Base-by-base conservation (phyloP, 2,113 vertebrate species). In the Pollimyrus isidori region DNA sequence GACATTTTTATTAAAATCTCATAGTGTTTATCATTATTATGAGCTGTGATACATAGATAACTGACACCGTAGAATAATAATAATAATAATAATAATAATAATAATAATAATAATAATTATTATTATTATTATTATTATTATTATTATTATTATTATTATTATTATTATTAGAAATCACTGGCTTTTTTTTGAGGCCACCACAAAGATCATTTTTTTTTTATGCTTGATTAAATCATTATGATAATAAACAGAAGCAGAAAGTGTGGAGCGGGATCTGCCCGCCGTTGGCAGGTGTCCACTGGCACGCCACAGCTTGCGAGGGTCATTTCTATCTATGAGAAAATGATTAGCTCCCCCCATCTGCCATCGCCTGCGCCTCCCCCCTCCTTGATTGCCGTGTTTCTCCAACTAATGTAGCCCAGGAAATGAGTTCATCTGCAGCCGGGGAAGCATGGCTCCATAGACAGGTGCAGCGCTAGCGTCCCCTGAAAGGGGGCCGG, bases 271-370 rank as follows among this genome's bases (percentile, higher is more conserved):
- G 76, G 45, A 82, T 87, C 89, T 89, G 87, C 89, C 87, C 90
- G 88, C 91, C 62, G 89, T 91, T 94, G 93, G 93, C 92, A 94
- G 93, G 93, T 86, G 86, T 93, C 91, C 90, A 89, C 93, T 92
- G 93, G 93, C 92, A 93, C 92, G 89, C 73, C 92, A 91, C 90
- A 94, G 93, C 94, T 94, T 93, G 94, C 92, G 94, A 94, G 94
- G 95, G 96, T 96, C 96, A 96, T 95, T 94, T 95, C 94, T 95
- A 94, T 96, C 95, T 95, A 53, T 95, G 95, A 93, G 95, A 95
- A 94, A 95, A 95, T 95, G 94, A 96, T 96, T 95, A 96, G 95
- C 94, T 95, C 92, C 92, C 93, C 94, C 94, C 95, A 95, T 96
- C 95, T 96, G 95, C 93, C 90, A 85, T 92, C 90, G 92, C 88